A percentile compares a stretch with the other conserved stretches of the same genome.
These are phyloP conservation scores for Uromys caudimaculatus DNA, from an alignment of 2,797 vertebrate species.

Conservation along the genomic window DNA sequence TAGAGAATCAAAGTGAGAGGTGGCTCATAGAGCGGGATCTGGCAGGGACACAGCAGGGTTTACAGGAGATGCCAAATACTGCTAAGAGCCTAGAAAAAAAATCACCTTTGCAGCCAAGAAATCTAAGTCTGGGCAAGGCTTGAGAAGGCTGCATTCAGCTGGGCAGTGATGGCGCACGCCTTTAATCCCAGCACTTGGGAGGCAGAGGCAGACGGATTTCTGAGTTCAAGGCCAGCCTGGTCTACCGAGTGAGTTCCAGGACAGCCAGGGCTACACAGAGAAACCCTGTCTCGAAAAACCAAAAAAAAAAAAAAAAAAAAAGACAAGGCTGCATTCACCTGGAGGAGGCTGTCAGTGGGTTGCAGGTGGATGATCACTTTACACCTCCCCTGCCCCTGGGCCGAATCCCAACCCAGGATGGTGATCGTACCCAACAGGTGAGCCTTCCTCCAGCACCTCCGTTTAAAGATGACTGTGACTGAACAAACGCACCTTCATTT, in stretches of 20 bases:
- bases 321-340: too few species aligned
- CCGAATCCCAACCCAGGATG: too few species aligned
- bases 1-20: neutral
- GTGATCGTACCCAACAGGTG: neutral
- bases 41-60: neutral
- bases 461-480: neutral
- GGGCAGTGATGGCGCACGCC: too few species aligned
- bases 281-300: too few species aligned
- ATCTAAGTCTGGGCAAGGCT: neutral
- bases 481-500: neutral
- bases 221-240: too few species aligned
- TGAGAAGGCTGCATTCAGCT: rapidly evolving
- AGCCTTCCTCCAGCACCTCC: neutral
- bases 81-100: too few species aligned
- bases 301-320: too few species aligned
- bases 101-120: neutral
- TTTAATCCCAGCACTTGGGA: too few species aligned
- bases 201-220: too few species aligned
- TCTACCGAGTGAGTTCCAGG: too few species aligned
- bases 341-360: rapidly evolving
- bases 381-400: neutral
- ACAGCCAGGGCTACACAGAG: too few species aligned
- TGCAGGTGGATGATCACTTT: too few species aligned
- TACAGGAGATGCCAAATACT: neutral
- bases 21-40: neutral